Evolutionary conservation across 1,140 invertebrate species (phyloP).

Genomic region (Zaprionus nigranus): DNA sequence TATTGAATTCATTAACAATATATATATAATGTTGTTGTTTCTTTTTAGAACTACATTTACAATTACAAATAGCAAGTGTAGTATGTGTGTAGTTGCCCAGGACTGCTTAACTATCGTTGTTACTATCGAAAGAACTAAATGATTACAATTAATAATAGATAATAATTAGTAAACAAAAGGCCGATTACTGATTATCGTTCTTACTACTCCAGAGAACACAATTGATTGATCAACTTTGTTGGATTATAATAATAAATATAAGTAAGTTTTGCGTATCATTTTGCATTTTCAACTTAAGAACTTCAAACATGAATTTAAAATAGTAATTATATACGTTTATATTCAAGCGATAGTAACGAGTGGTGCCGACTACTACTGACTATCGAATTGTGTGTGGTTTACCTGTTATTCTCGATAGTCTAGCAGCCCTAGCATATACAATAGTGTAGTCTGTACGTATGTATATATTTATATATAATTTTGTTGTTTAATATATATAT

Average conservation of each 20-base stretch:
- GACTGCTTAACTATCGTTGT: background rate
- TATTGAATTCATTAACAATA: constrained; percentile 71
- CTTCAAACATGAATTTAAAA: background rate
- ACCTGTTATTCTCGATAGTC: background rate
- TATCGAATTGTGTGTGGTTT: background rate
- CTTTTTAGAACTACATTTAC: constrained; percentile 65
- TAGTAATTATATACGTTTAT: background rate
- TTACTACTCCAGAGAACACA: background rate
- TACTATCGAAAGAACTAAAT: background rate
- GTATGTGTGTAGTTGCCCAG: constrained; percentile 9
- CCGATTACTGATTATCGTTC: too few species aligned
- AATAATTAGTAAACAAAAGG: too few species aligned
- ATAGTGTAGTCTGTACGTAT: background rate
- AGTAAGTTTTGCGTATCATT: background rate
- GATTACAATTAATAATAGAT: too few species aligned
- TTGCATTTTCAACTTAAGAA: background rate
- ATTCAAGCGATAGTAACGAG: background rate
- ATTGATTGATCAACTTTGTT: background rate
- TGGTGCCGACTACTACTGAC: background rate
- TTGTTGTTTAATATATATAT: constrained; percentile 49
- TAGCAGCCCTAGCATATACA: constrained; percentile 1
- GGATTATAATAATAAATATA: background rate
- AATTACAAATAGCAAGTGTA: constrained; percentile 61
- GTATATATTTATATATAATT: constrained; percentile 46
- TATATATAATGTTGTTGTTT: constrained; percentile 51